A percentile compares a stretch with the other conserved stretches of the same genome.
phyloP scores from a whole-genome alignment of 92 coral and sea anemone genomes.

The Muricea muricata region DNA sequence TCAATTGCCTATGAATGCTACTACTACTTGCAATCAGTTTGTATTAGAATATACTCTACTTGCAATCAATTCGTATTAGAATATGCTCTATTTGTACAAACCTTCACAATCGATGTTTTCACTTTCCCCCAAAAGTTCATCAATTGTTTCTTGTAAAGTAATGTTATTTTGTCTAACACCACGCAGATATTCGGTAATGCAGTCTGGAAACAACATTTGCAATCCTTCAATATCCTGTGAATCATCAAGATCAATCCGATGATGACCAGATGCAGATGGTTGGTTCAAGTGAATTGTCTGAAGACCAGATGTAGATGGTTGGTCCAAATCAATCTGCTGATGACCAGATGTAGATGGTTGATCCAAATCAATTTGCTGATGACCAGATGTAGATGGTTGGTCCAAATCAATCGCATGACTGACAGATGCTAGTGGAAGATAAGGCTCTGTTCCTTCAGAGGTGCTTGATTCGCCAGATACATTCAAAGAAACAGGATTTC shows the following conservation, averaged over 20 bases:
- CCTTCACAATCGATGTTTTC: background rate
- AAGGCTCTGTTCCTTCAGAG: background rate
- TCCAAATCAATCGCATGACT: background rate
- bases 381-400: background rate
- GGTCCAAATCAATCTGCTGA: background rate
- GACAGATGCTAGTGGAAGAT: background rate
- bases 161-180: background rate
- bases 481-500: background rate
- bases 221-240: background rate
- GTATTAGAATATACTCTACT: too few species aligned
- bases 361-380: background rate
- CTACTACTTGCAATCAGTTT: too few species aligned
- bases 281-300: too few species aligned
- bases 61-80: too few species aligned
- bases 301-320: too few species aligned
- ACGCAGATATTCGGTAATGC: background rate
- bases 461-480: background rate
- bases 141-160: constrained; percentile 3
- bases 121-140: constrained; percentile 7
- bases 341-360: background rate
- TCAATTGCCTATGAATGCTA: too few species aligned
- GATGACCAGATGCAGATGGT: too few species aligned
- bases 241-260: background rate
- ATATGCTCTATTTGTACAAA: too few species aligned
- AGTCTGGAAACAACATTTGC: background rate